Evolutionary conservation across 2,888 invertebrate genomes (phyloP), one percentile per base, ranked within the genome.

Genomic region (Chymomyza caudatula): DNA sequence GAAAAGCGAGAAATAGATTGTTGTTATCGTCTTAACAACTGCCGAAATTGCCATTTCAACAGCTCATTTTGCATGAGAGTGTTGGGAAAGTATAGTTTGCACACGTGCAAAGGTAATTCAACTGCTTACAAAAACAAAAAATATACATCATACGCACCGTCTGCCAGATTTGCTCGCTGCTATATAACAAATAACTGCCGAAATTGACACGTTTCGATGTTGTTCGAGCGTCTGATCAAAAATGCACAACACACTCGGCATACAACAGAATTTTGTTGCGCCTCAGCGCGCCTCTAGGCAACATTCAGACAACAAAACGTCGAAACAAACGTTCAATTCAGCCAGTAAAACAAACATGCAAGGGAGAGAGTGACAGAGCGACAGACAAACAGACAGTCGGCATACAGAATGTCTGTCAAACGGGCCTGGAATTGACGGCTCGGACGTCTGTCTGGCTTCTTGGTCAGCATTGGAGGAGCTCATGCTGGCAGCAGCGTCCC

Each of bases 121-220:
- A 85, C 84, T 80, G 74, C 22, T 52, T 52, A 25, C 52, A n/a
- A 13, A n/a, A 29, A 23, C 42, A 42, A 56, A 47, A 47, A 37
- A 65, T 85, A 83, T 86, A 78, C 78, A 86, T 86, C 86, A 84
- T 83, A 81, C 85, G 86, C 82, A 81, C 37, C 51, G 81, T 84
- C n/a, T n/a, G 20, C 47, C 43, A 4, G 6, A 15, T 43, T 15
- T 22, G n/a, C 22, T 60, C 54, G 22, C 44, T 61, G 51, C 51
- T 20, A 68, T 58, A n/a, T 69, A 29, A 29, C 76, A 71, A 75
- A 73, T 74, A 74, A 71, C 74, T 69, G 76, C 71, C 74, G 68
- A 77, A 69, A 84, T 79, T 79, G 79, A 82, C 67, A 81, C 66
- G 76, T 78, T 71, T 73, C 69, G 76, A 74, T 69, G 69, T 70